These are phyloP conservation scores for Poicephalus gulielmi DNA, from an alignment of 2,113 vertebrate species.

Conservation along the genomic window DNA sequence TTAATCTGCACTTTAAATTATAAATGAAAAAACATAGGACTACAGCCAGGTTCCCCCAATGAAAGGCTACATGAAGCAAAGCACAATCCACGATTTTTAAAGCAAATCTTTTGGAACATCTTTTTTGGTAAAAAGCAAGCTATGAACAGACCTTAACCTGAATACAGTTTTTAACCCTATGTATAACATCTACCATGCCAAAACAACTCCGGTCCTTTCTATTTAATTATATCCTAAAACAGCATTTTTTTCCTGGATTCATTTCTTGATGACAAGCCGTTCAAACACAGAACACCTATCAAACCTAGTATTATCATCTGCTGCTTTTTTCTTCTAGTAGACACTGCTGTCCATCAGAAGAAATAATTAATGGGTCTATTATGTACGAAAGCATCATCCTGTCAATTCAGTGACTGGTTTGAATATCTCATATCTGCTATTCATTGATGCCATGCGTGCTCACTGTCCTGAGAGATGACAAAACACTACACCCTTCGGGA, in stretches of 20 bases:
- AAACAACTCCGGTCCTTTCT: conserved; percentile 68
- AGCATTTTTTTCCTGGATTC: conserved; percentile 51
- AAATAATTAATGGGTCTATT: conserved; percentile 80
- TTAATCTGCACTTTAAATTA: neutral
- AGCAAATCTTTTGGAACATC: neutral
- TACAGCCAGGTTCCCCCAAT: neutral
- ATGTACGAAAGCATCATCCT: conserved; percentile 73
- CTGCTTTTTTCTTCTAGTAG: conserved; percentile 61
- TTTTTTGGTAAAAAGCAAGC: conserved; percentile 19
- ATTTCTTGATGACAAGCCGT: conserved; percentile 63
- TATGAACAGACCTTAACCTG: conserved; percentile 6
- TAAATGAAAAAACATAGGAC: neutral
- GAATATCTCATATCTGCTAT: conserved; percentile 76
- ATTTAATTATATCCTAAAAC: conserved; percentile 64
- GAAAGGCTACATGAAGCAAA: conserved; percentile 17
- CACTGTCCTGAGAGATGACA: conserved; percentile 85
- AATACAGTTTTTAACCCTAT: conserved; percentile 46
- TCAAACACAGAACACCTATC: conserved; percentile 71
- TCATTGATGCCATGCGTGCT: conserved; percentile 78
- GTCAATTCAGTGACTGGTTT: conserved; percentile 73
- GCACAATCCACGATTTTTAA: neutral
- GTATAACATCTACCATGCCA: conserved; percentile 48
- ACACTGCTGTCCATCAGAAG: conserved; percentile 75
- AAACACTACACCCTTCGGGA: conserved; percentile 83
- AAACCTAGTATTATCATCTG: conserved; percentile 63